phyloP scores from a whole-genome alignment of 2,113 vertebrate species.

The Lanius collurio region DNA sequence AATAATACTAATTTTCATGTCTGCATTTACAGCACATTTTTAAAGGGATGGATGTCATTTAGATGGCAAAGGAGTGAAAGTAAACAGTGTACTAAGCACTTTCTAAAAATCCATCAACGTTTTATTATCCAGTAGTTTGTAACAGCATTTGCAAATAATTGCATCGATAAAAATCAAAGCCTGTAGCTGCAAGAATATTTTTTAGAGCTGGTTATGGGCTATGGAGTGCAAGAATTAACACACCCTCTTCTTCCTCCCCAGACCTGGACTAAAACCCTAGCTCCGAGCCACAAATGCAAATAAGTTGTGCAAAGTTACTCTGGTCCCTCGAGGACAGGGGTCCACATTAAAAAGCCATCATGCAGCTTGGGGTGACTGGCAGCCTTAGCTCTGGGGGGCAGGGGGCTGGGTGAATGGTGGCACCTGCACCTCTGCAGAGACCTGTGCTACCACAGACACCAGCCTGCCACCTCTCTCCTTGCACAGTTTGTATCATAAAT shows the following conservation, averaged over 20 bases:
- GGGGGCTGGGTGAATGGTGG: neutral
- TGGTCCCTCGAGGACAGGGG: neutral
- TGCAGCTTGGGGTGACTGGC: neutral
- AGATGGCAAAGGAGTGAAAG: neutral
- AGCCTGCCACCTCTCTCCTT: neutral
- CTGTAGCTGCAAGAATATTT: neutral
- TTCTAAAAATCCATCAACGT: neutral
- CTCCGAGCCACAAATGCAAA: neutral
- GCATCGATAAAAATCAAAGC: neutral
- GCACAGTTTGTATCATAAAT: neutral
- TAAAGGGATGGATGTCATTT: neutral
- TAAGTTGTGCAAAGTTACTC: neutral
- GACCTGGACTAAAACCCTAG: neutral
- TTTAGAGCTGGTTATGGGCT: neutral
- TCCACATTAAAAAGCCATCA: neutral
- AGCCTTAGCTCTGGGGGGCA: neutral
- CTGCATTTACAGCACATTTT: neutral
- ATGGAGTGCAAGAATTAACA: neutral
- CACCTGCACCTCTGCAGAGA: neutral
- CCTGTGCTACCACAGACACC: neutral
- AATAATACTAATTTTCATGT: neutral
- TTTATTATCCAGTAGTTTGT: neutral
- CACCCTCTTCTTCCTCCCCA: neutral
- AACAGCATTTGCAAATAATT: neutral
- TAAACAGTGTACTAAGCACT: neutral